phyloP scores from a whole-genome alignment of 2,797 vertebrate genomes.

The Esox masquinongy region DNA sequence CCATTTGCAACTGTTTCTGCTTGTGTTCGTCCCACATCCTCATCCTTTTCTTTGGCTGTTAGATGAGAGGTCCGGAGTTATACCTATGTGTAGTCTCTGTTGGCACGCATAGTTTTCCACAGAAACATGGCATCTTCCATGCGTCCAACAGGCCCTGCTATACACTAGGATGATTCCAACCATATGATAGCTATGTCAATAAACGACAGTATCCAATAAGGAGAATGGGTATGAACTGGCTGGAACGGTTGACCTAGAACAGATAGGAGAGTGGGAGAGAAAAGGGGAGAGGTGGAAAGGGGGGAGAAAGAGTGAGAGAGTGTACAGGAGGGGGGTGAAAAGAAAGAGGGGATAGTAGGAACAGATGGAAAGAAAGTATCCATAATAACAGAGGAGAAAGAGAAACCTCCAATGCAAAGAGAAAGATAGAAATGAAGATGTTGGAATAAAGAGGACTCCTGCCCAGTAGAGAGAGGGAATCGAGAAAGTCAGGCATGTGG shows the following conservation, averaged over 20 bases:
- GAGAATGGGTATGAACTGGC: neutral
- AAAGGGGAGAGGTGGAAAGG: too few relatives aligned
- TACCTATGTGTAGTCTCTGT: neutral
- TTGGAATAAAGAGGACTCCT: neutral
- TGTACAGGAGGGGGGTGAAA: neutral
- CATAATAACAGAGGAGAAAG: slow-evolving; percentile 1
- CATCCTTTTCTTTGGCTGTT: too few relatives aligned
- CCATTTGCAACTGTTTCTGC: neutral
- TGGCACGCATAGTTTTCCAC: neutral
- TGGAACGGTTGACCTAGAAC: neutral
- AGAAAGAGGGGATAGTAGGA: neutral
- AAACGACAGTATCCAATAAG: neutral
- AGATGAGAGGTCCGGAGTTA: neutral
- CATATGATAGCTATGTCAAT: neutral
- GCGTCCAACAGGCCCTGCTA: neutral
- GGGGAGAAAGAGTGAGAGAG: neutral
- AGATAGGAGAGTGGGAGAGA: neutral
- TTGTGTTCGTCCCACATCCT: neutral
- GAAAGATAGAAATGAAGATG: neutral
- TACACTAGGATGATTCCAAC: neutral
- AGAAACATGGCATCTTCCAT: slow-evolving; percentile 2
- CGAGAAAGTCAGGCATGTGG: slow-evolving; percentile 27
- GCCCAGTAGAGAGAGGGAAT: slow-evolving; percentile 1
- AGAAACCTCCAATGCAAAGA: slow-evolving; percentile 13
- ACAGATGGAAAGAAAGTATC: neutral